Conservation (phyloP, 1,140 invertebrate species). For the Ptiloglossa arizonensis region DNA sequence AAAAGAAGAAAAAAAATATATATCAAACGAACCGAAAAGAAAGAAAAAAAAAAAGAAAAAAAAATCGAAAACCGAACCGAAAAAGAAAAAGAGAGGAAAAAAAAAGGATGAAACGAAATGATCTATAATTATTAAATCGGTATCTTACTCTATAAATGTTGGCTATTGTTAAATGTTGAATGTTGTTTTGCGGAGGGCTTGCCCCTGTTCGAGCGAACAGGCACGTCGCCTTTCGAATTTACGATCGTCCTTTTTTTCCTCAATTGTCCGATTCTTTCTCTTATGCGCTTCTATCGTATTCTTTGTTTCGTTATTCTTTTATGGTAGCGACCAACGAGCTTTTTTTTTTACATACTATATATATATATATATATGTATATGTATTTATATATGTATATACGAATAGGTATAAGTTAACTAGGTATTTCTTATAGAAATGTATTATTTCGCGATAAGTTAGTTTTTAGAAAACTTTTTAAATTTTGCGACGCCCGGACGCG, state of each 20-base stretch:
- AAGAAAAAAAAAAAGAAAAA: constrained; percentile 27
- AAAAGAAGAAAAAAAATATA: too few species aligned
- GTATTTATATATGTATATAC: not conserved
- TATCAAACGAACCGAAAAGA: too few species aligned
- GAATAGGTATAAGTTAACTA: not conserved
- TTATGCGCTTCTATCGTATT: not conserved
- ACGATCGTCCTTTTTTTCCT: not conserved
- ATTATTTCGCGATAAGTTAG: constrained; percentile 5
- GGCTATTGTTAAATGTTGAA: constrained; percentile 82
- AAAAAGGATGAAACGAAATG: constrained; percentile 61
- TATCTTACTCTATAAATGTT: constrained; percentile 82
- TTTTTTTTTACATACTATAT: not conserved
- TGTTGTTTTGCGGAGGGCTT: constrained; percentile 78
- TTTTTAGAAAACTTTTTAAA: not conserved
- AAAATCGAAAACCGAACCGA: not conserved
- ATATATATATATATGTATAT: not conserved
- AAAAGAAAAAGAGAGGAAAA: constrained; percentile 10
- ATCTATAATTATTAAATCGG: constrained; percentile 77
- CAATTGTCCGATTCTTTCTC: not conserved
- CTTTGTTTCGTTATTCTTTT: not conserved
- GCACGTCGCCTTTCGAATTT: not conserved
- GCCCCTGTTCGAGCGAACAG: constrained; percentile 38
- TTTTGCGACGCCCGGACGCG: not conserved
- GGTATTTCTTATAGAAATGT: constrained; percentile 3
- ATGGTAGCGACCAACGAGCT: not conserved